These are phyloP conservation scores for Spilosoma lubricipeda DNA, from an alignment of 2,888 invertebrate species.

Conservation along the genomic window DNA sequence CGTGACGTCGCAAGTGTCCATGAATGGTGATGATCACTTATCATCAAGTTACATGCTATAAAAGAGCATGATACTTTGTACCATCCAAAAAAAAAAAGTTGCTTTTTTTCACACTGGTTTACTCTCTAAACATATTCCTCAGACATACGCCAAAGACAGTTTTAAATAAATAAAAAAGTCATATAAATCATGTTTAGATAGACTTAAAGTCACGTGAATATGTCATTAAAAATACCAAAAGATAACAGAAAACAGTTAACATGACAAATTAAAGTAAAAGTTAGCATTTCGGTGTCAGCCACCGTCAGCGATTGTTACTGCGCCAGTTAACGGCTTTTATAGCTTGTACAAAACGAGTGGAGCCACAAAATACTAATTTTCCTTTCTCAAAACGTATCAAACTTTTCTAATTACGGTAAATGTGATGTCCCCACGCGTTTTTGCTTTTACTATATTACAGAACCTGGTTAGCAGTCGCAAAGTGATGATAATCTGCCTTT, in stretches of 20 bases:
- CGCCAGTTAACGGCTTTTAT: conserved; percentile 72
- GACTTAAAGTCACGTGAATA: too few relatives aligned
- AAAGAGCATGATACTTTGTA: too few relatives aligned
- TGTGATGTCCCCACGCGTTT: conserved; percentile 70
- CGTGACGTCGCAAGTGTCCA: too few relatives aligned
- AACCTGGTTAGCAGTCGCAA: conserved; percentile 44
- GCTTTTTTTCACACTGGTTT: too few relatives aligned
- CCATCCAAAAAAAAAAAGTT: too few relatives aligned
- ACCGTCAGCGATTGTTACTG: conserved; percentile 57
- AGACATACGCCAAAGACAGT: too few relatives aligned
- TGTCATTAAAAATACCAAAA: too few relatives aligned
- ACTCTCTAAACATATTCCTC: too few relatives aligned
- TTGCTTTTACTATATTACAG: conserved; percentile 70
- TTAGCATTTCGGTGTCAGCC: conserved; percentile 31
- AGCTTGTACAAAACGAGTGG: conserved; percentile 72
- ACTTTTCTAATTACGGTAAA: conserved; percentile 82
- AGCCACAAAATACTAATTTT: conserved; percentile 82
- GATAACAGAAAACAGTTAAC: background rate
- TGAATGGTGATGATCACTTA: too few relatives aligned
- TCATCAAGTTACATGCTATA: too few relatives aligned
- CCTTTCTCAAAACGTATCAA: conserved; percentile 78
- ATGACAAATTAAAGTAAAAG: conserved; percentile 25
- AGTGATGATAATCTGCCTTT: conserved; percentile 18
- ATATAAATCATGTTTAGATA: too few relatives aligned
- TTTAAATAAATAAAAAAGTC: too few relatives aligned